These are phyloP conservation scores for Nycticryphes semicollaris DNA, from an alignment of 2,113 vertebrate species.

Conservation along the genomic window DNA sequence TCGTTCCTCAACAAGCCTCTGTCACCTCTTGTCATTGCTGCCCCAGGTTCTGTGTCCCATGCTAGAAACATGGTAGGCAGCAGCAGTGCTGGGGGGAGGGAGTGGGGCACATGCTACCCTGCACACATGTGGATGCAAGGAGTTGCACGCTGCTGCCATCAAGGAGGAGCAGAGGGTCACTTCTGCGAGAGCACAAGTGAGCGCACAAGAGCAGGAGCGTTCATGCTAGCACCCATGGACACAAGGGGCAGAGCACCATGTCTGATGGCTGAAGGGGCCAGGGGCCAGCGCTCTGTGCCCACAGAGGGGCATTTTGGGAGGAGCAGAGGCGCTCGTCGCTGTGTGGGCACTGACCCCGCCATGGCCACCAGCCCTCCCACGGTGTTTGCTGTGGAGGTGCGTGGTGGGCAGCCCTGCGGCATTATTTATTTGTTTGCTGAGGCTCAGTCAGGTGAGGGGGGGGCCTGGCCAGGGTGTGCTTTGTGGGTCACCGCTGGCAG, in stretches of 20 bases:
- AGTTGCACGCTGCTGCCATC: neutral
- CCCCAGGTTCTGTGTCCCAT: neutral
- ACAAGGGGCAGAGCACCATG: neutral
- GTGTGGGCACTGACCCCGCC: neutral
- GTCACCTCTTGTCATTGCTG: neutral
- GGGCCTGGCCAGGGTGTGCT: slow-evolving; percentile 39
- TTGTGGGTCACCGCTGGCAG: slow-evolving; percentile 44
- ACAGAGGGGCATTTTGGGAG: neutral
- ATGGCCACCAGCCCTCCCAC: neutral
- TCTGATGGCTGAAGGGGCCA: neutral
- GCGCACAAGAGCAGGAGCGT: neutral
- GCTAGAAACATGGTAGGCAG: neutral
- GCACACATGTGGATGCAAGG: accelerated
- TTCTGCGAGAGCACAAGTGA: neutral
- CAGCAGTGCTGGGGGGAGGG: accelerated
- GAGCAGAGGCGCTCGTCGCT: neutral
- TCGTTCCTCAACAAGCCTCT: neutral
- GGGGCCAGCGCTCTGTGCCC: neutral
- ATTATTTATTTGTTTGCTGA: slow-evolving; percentile 76
- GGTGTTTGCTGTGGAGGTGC: slow-evolving; percentile 37
- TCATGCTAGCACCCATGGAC: accelerated
- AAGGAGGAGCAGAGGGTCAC: neutral
- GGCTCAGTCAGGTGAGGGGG: slow-evolving; percentile 70
- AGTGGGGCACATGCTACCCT: accelerated
- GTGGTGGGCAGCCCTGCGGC: neutral